These are phyloP conservation scores for Aphelenchoides avenae DNA, from an alignment of 1,140 invertebrate genomes.

Conservation along the genomic window DNA sequence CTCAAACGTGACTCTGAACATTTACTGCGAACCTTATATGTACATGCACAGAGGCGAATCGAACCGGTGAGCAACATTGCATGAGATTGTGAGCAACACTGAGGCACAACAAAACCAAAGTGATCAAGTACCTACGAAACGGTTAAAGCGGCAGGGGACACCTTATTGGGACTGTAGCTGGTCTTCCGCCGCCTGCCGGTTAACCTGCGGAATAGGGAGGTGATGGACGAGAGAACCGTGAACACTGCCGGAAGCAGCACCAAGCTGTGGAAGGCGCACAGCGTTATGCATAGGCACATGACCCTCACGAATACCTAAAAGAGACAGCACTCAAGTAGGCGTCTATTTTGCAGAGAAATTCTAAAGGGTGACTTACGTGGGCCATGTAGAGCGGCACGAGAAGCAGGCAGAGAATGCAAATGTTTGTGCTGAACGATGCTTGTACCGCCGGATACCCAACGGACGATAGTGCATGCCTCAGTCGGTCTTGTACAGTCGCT, in stretches of 20 bases:
- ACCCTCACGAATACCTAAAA: slow-evolving; percentile 46
- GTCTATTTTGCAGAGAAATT: slow-evolving; percentile 3
- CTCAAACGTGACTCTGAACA: no score
- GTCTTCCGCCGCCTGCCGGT: no score
- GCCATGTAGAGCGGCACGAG: slow-evolving; percentile 83
- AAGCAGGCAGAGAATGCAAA: slow-evolving; percentile 78
- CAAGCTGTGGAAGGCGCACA: slow-evolving; percentile 42
- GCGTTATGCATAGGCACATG: slow-evolving; percentile 43
- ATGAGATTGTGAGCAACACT: no score
- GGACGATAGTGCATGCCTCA: slow-evolving; percentile 55
- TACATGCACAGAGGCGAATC: no score
- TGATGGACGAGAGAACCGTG: slow-evolving; percentile 33
- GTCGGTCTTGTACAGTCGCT: slow-evolving; percentile 3
- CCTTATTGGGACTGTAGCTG: no score
- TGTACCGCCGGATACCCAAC: slow-evolving; percentile 87
- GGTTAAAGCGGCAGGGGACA: no score
- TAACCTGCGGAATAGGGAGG: slow-evolving; percentile 17
- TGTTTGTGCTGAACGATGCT: slow-evolving; percentile 81
- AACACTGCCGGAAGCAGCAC: slow-evolving; percentile 47
- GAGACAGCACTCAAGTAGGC: no score
- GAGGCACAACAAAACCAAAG: no score
- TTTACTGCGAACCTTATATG: no score
- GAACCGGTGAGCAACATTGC: no score
- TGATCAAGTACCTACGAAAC: no score
- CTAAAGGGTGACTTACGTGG: slow-evolving; percentile 13